These are phyloP conservation scores for Andrena bicolor DNA, from an alignment of 2,888 invertebrate genomes.

Conservation along the genomic window DNA sequence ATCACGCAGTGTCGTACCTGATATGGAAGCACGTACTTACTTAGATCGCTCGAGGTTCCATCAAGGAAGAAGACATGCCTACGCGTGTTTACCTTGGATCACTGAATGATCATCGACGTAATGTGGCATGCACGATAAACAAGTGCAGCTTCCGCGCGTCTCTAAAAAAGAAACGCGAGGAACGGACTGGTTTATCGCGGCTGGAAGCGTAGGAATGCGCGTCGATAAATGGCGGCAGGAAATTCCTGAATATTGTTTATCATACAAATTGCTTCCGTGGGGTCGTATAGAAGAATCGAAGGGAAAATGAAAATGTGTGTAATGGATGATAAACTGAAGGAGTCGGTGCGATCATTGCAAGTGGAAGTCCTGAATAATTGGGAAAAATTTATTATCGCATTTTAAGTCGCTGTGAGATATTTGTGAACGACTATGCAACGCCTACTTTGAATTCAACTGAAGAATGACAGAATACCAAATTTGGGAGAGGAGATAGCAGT, in stretches of 20 bases:
- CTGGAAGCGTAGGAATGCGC: neutral
- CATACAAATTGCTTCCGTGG: neutral
- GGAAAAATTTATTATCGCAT: neutral
- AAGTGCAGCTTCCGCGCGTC: slow-evolving; percentile 26
- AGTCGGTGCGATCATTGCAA: too few species aligned
- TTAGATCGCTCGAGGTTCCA: slow-evolving; percentile 40
- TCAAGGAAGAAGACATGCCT: slow-evolving; percentile 66
- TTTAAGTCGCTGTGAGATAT: too few species aligned
- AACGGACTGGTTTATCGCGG: neutral
- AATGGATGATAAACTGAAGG: too few species aligned
- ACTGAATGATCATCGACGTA: slow-evolving; percentile 34
- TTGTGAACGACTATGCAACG: neutral
- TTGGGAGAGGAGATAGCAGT: too few species aligned
- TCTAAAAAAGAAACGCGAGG: slow-evolving; percentile 26
- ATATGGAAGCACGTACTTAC: slow-evolving; percentile 56
- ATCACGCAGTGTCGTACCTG: slow-evolving; percentile 51
- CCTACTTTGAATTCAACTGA: neutral
- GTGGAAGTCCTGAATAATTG: neutral
- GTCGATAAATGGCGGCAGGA: neutral
- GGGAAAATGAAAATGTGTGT: too few species aligned
- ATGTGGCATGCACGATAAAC: slow-evolving; percentile 21
- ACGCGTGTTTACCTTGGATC: slow-evolving; percentile 58
- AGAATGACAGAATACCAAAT: neutral
- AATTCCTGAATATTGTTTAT: slow-evolving; percentile 1
- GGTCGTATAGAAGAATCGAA: too few species aligned